phyloP scores from a whole-genome alignment of 2,888 invertebrate genomes.

The Nomada lathburiana region DNA sequence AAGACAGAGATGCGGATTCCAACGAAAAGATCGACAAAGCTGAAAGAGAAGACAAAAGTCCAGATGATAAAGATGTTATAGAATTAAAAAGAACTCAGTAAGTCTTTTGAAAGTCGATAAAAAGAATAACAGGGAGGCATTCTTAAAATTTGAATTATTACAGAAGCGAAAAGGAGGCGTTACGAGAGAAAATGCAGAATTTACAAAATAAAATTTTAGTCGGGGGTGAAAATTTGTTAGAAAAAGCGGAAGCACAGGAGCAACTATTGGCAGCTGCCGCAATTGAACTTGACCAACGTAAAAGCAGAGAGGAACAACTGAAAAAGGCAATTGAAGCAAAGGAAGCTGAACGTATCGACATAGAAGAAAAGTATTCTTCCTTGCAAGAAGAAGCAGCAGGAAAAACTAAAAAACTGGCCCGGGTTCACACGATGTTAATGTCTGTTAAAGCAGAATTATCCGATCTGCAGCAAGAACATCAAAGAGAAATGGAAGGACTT shows the following conservation, averaged over 20 bases:
- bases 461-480: slow-evolving; percentile 96
- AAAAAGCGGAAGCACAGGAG: slow-evolving; percentile 98
- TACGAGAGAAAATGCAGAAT: slow-evolving; percentile 93
- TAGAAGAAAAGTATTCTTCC: slow-evolving; percentile 97
- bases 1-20: slow-evolving; percentile 85
- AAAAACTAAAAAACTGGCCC: slow-evolving; percentile 96
- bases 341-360: slow-evolving; percentile 96
- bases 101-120: slow-evolving; percentile 35
- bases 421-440: slow-evolving; percentile 94
- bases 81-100: slow-evolving; percentile 91
- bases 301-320: slow-evolving; percentile 92
- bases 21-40: slow-evolving; percentile 85
- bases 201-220: slow-evolving; percentile 98
- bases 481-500: slow-evolving; percentile 98
- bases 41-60: slow-evolving; percentile 86
- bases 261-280: slow-evolving; percentile 94
- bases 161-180: slow-evolving; percentile 91
- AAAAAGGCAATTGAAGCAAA: slow-evolving; percentile 94
- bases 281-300: slow-evolving; percentile 91
- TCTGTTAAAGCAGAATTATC: slow-evolving; percentile 93
- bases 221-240: slow-evolving; percentile 98
- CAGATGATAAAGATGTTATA: slow-evolving; percentile 85
- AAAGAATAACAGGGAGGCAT: background rate
- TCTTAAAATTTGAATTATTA: slow-evolving; percentile 38
- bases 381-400: slow-evolving; percentile 98